phyloP scores from a whole-genome alignment of 2,113 vertebrate species.

The Python bivittatus region DNA sequence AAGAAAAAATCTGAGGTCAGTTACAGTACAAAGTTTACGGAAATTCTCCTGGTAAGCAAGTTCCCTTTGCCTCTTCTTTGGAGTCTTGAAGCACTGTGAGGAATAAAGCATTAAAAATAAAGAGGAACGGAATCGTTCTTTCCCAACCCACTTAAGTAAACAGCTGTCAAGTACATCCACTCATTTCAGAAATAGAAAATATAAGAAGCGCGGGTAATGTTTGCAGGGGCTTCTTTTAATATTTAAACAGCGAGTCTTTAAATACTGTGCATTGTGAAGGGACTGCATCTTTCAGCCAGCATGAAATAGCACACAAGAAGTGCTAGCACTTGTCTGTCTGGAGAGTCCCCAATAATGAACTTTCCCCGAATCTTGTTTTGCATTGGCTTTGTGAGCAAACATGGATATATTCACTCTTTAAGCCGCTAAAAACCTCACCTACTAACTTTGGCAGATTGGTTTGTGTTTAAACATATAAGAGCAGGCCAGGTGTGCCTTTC shows the following conservation, averaged over 20 bases:
- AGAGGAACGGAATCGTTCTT: not conserved
- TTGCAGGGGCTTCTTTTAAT: not conserved
- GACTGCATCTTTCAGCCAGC: not conserved
- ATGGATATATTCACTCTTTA: not conserved
- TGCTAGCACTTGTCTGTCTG: not conserved
- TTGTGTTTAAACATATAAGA: not conserved
- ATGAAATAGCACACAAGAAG: not conserved
- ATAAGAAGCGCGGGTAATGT: not conserved
- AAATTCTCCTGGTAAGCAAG: not conserved
- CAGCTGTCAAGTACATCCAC: conserved; percentile 6
- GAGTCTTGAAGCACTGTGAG: not conserved
- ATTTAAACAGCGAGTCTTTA: not conserved
- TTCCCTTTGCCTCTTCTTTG: not conserved
- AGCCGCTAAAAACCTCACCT: not conserved
- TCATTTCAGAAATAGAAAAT: conserved; percentile 20
- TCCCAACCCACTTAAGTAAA: conserved; percentile 18
- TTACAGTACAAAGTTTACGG: not conserved
- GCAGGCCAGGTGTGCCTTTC: not conserved
- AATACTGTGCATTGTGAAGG: not conserved
- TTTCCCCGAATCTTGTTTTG: not conserved
- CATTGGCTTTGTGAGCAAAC: not conserved
- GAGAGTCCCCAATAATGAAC: not conserved
- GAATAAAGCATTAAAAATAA: not conserved
- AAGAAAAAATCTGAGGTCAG: not conserved
- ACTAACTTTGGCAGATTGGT: not conserved